Evolutionary conservation across 2,113 vertebrate genomes (phyloP), one percentile per base, ranked within the genome.

Genomic region (Cyanoderma ruficeps): DNA sequence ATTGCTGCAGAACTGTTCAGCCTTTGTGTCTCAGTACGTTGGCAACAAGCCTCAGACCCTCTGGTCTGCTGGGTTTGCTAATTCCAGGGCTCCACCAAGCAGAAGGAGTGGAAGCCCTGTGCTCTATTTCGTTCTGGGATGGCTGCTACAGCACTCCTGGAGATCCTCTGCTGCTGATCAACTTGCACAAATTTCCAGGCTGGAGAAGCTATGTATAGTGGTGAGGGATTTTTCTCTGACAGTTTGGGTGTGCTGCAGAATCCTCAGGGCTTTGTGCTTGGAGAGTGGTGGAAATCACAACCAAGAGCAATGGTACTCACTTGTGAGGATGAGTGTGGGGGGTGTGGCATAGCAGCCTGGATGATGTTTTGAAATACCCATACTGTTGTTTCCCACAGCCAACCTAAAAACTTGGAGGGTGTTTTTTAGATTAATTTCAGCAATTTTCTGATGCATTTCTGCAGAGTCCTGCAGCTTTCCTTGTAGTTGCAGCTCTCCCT

Each of bases 311-410:
- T 1, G 4, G 12, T 1, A 1, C 13, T 41, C 22, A 14, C 52
- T 10, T 16, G 13, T 1, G 0, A 37, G 31, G 24, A 37, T 0
- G 3, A 15, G 37, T 13, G 5, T 6, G 8, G 2, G 2, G 11
- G 2, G 0, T 3, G 5, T 30, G 28, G 14, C 0, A 0, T 6
- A 33, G 53, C 0, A 3, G 59, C n/a, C 27, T 15, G n/a, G 20
- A 4, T 30, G 15, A 39, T 47, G 13, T 25, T 81, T 89, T 53
- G 28, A 52, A 17, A 24, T 68, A 49, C 11, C 7, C 19, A 10
- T 53, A 13, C 20, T 69, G 19, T 23, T 56, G 22, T 50, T 93
- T 53, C 10, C 1, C 8, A 12, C 5, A 88, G 13, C 7, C 21
- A 69, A 35, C 5, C 5, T n/a, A 39, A 83, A 55, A 76, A 37